Evolutionary conservation across 2,113 vertebrate genomes (phyloP).

Genomic region (Gymnarchus niloticus): DNA sequence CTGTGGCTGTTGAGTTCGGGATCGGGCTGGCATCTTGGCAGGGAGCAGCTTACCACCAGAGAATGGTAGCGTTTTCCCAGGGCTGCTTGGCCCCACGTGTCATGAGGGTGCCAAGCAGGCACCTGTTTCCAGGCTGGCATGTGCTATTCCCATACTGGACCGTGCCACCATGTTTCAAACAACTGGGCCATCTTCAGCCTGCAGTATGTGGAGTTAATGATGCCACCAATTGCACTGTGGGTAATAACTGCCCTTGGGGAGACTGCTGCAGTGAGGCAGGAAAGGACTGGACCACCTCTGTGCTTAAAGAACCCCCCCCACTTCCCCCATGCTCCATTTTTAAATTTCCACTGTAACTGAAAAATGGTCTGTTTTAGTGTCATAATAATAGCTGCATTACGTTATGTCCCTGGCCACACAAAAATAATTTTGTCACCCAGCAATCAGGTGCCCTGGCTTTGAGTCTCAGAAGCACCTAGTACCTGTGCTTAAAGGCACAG

Average conservation of each 20-base stretch:
- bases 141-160: neutral
- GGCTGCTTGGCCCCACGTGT: no score
- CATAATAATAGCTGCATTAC: neutral
- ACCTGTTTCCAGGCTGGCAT: no score
- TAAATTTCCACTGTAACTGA: neutral
- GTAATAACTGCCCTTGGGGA: conserved; percentile 62
- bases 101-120: no score
- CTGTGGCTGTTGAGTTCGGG: neutral
- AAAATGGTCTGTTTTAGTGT: neutral
- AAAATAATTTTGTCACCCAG: neutral
- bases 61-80: no score
- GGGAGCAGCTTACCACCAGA: no score
- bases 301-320: neutral
- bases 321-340: neutral
- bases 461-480: neutral
- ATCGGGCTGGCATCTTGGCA: no score
- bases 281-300: conserved; percentile 38
- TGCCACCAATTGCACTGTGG: conserved; percentile 60
- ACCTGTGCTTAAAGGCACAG: neutral
- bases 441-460: neutral
- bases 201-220: conserved; percentile 62
- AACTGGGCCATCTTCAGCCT: conserved; percentile 51
- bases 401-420: neutral
- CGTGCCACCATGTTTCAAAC: no score
- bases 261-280: conserved; percentile 54